Base-by-base conservation (phyloP, 2,797 vertebrate species). In the Choloepus didactylus region DNA sequence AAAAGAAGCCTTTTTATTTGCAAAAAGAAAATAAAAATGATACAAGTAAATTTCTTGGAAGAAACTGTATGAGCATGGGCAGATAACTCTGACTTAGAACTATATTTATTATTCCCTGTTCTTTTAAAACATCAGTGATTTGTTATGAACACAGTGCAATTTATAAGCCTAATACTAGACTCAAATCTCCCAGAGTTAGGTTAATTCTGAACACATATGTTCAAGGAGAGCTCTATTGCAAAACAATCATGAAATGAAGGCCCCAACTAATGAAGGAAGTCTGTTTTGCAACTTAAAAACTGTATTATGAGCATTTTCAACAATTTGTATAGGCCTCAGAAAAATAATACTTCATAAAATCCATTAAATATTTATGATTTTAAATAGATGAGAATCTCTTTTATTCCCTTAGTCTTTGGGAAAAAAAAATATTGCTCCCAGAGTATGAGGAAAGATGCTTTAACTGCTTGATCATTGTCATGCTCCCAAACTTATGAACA, bases 131-230 rank as follows among this genome's bases (percentile, higher is more conserved):
- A 76, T 92, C 85, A 79, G 14, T 66, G 70, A 6, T 60, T 87
- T 90, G 91, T 86, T 94, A 41, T 89, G 75, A 96, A 87, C 41
- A 92, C 18, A 81, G 38, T 49, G 3, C 29, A 82, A 49, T 87
- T 92, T 87, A 76, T 87, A 93, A 89, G 70, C 27, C 51, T 87
- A 88, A 86, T 70, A 80, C 77, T 87, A 70, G 19, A 21, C 21
- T 21, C 89, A 83, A 87, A 25, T 87, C 49, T 86, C 64, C 51
- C 12, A 87, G 72, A 73, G 38, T 76, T 35, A 80, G 35, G 23
- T 82, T 83, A 72, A 75, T 51, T 75, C 38, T 70, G 31, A 86
- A 31, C 76, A 46, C 4, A 89, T 12, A 51, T 54, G 31, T n/a
- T 94, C 25, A 73, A 96, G 56, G 5, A 62, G 44, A 72, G 21